These are phyloP conservation scores for Plagodis pulveraria DNA, from an alignment of 2,888 invertebrate genomes.

Conservation along the genomic window DNA sequence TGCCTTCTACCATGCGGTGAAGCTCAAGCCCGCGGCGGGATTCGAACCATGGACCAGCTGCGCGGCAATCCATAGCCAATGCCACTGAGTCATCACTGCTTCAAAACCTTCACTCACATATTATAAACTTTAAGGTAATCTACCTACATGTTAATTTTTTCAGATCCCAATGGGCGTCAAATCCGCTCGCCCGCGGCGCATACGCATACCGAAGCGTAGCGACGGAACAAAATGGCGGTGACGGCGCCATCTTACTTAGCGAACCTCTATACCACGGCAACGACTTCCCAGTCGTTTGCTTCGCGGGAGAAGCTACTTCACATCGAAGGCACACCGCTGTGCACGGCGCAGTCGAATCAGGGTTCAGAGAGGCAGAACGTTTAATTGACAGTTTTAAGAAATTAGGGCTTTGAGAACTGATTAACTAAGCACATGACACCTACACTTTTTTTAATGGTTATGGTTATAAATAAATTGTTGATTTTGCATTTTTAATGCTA, in stretches of 20 bases:
- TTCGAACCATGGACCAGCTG: no score
- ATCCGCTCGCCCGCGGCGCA: conserved; percentile 86
- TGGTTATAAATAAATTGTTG: no score
- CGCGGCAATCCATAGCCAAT: no score
- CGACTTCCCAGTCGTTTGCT: conserved; percentile 82
- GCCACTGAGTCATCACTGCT: no score
- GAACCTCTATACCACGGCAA: conserved; percentile 74
- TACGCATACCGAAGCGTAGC: conserved; percentile 87
- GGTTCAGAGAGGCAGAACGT: conserved; percentile 89
- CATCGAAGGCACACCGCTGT: conserved; percentile 87
- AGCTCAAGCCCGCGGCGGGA: no score
- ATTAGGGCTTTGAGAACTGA: conserved; percentile 10
- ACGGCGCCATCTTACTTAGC: conserved; percentile 79
- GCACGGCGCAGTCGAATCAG: conserved; percentile 91
- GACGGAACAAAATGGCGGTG: conserved; percentile 81
- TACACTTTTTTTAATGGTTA: no score
- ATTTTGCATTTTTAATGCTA: no score
- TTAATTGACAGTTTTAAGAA: conserved; percentile 65
- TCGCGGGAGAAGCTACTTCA: conserved; percentile 89
- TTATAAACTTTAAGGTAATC: no score
- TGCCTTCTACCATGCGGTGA: no score
- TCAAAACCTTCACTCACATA: no score
- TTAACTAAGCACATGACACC: no score
- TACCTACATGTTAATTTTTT: conserved; percentile 35
- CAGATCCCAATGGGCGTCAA: conserved; percentile 87